Conservation (phyloP, 1,140 invertebrate genomes). For the Ceratina japonica region DNA sequence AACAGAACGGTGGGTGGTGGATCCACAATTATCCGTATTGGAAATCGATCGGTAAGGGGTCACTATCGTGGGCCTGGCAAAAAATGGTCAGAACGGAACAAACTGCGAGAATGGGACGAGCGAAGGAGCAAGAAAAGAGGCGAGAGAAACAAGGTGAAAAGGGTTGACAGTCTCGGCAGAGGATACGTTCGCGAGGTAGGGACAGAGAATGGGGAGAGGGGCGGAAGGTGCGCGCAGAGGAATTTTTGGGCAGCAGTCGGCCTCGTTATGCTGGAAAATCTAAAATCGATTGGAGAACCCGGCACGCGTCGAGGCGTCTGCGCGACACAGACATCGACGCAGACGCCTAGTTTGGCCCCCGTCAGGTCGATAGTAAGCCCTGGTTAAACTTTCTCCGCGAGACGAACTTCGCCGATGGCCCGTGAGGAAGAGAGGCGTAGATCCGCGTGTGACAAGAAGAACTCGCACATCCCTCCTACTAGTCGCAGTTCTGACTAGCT, state of each 20-base stretch:
- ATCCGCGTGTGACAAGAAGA: slow-evolving; percentile 7
- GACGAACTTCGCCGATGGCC: slow-evolving; percentile 70
- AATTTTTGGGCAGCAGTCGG: slow-evolving; percentile 74
- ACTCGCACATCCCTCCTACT: no score
- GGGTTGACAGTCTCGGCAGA: slow-evolving; percentile 34
- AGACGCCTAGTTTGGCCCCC: slow-evolving; percentile 70
- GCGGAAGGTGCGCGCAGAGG: slow-evolving; percentile 47
- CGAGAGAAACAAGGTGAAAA: slow-evolving; percentile 21
- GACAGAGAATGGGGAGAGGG: slow-evolving; percentile 20
- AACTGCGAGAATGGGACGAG: background rate
- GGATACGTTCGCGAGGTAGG: background rate
- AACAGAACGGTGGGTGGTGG: slow-evolving; percentile 23
- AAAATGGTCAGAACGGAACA: background rate
- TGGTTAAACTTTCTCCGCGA: slow-evolving; percentile 70
- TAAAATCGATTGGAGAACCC: slow-evolving; percentile 74
- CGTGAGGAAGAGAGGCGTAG: slow-evolving; percentile 62
- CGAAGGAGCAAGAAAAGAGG: slow-evolving; percentile 20
- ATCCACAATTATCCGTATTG: slow-evolving; percentile 50
- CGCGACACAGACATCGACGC: slow-evolving; percentile 74
- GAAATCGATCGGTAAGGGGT: slow-evolving; percentile 28
- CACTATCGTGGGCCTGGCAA: slow-evolving; percentile 14
- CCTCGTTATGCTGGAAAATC: slow-evolving; percentile 76
- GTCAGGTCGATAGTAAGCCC: slow-evolving; percentile 76
- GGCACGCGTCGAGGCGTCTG: slow-evolving; percentile 68
- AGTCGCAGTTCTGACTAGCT: no score